Conservation (phyloP, 2,888 invertebrate genomes). For the Uropetala carovei region DNA sequence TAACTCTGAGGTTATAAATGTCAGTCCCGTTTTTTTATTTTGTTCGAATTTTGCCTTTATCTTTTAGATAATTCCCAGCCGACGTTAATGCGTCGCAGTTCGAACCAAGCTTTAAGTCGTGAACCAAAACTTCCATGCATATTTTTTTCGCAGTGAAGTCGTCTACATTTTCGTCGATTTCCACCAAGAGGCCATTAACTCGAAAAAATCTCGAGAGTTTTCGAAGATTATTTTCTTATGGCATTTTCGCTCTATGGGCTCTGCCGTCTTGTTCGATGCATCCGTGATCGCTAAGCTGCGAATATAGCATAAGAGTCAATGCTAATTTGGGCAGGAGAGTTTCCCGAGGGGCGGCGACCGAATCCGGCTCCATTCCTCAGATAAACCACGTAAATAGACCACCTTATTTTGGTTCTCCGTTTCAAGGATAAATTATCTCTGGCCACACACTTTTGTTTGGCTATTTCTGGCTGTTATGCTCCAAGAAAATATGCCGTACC, state of each 20-base stretch:
- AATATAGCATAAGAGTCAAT: not conserved
- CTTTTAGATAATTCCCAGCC: too few species aligned
- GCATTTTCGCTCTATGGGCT: not conserved
- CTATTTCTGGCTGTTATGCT: slow-evolving; percentile 24
- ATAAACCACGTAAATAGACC: not conserved
- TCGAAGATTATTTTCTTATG: not conserved
- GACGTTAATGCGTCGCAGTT: too few species aligned
- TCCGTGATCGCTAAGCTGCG: not conserved
- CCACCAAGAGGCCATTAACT: too few species aligned
- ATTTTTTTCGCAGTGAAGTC: too few species aligned
- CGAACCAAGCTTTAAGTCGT: too few species aligned
- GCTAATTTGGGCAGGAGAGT: not conserved
- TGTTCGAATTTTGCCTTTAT: too few species aligned
- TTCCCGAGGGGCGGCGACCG: not conserved
- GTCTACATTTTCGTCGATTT: too few species aligned
- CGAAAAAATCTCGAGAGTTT: too few species aligned
- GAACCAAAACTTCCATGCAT: too few species aligned
- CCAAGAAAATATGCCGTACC: slow-evolving; percentile 42
- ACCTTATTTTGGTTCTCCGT: not conserved
- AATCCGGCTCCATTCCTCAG: not conserved
- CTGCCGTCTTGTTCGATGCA: not conserved
- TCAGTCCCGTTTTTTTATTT: too few species aligned
- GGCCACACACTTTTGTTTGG: not conserved
- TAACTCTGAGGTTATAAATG: too few species aligned
- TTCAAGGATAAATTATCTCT: not conserved